Base-by-base conservation (phyloP, 2,888 invertebrate genomes). In the Xestia ashworthii region DNA sequence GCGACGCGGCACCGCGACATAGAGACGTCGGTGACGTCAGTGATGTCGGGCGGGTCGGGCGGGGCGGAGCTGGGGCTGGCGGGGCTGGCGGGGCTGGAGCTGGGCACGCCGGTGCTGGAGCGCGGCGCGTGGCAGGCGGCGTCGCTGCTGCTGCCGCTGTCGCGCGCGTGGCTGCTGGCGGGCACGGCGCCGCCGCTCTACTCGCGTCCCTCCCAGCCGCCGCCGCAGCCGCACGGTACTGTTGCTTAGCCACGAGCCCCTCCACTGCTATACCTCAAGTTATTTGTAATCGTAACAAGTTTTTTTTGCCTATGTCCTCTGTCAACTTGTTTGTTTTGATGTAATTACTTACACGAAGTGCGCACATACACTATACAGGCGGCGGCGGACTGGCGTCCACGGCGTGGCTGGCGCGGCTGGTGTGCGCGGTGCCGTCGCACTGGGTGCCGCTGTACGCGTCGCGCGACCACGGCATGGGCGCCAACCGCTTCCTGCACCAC, bases 401-500 rank as follows among this genome's bases (percentile, higher is more conserved):
- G 89, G 96, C 92, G 79, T 98, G 98, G 93, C 96, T 98, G 89
- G 97, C 97, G 76, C 97, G 98, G 80, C 94, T 98, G 38, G 95
- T 97, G 74, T 98, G 98, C 87, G 97, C 97, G 86, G 97, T 98
- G 88, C 98, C 98, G 3, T 98, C 98, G 76, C 98, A 98, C 94
- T 99, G 99, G 99, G 97, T 98, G 73, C 96, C 98, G 81, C 95
- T 99, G 72, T 99, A 99, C 96, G 98, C 98, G 90, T 98, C 98
- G 75, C 97, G 98, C 89, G 98, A 98, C 80, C 98, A 99, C 95
- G 99, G 99, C 0, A 95, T 98, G n/a, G 99, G 99, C 46, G 97
- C 98, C 76, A 99, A 99, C 96, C 97, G 98, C 87, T 99, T 99
- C 95, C 96, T 98, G 88, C 98, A 99, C 92, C 99, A 99, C 95